A percentile compares a stretch with the other conserved stretches of the same genome.
Conservation (phyloP, 2,888 invertebrate species). For the Acanthopleura granulata region DNA sequence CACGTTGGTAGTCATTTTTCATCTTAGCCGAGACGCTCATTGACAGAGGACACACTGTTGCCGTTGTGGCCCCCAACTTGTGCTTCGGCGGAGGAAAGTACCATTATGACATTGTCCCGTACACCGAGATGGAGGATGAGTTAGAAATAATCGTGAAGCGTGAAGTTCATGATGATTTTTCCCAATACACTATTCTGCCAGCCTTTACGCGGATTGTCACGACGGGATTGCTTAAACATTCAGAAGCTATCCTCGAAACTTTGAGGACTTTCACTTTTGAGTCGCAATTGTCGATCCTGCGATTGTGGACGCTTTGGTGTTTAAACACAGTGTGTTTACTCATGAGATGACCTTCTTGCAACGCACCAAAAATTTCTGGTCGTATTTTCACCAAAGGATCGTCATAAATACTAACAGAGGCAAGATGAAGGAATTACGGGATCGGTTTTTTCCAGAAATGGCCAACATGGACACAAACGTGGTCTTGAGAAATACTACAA, state of each 20-base stretch:
- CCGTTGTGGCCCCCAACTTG: neutral
- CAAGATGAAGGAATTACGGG: neutral
- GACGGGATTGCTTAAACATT: neutral
- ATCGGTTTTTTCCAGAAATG: neutral
- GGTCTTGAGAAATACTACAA: neutral
- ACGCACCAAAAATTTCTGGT: neutral
- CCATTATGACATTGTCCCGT: neutral
- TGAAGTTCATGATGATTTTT: too few species aligned
- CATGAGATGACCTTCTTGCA: neutral
- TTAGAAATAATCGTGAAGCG: neutral
- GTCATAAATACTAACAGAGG: neutral
- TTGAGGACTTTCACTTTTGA: neutral
- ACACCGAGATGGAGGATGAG: neutral
- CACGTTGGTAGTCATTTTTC: neutral
- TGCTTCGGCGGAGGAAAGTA: neutral
- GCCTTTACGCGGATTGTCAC: neutral
- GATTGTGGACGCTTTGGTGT: neutral
- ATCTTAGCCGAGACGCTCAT: neutral
- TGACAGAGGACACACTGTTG: neutral
- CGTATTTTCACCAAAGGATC: neutral
- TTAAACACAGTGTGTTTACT: neutral
- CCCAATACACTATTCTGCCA: neutral
- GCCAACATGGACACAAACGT: neutral
- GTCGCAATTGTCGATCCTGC: neutral
- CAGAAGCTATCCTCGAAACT: neutral